Evolutionary conservation across 2,888 invertebrate genomes (phyloP).

Genomic region (Rotaria sp.): DNA sequence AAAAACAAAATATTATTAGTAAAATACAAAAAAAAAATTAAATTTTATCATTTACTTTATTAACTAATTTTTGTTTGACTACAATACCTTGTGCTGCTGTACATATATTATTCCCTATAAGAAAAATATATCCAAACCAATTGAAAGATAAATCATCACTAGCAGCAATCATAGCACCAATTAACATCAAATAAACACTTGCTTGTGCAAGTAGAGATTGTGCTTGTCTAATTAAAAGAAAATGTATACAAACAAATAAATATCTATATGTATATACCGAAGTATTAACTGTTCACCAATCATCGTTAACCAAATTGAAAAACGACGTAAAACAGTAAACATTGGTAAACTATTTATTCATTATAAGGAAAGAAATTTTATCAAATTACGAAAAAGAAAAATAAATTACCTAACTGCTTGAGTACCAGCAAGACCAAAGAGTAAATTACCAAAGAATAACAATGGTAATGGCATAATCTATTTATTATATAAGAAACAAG

Average conservation of each 20-base stretch:
- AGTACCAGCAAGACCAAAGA: constrained; percentile 90
- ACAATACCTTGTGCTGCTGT: constrained; percentile 96
- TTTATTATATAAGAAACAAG: background rate
- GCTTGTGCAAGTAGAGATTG: constrained; percentile 64
- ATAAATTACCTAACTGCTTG: constrained; percentile 64
- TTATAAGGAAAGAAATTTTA: background rate
- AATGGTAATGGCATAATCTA: constrained; percentile 89
- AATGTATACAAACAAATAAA: background rate
- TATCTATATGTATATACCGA: constrained; percentile 55
- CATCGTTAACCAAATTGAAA: constrained; percentile 97
- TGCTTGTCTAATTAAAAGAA: background rate
- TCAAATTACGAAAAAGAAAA: background rate
- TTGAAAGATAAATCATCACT: constrained; percentile 85
- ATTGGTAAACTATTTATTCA: constrained; percentile 70
- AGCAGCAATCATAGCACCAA: constrained; percentile 76
- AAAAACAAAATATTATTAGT: too few relatives aligned
- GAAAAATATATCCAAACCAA: constrained; percentile 76
- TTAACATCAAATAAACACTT: constrained; percentile 90
- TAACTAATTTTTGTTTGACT: constrained; percentile 79
- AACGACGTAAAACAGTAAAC: constrained; percentile 90
- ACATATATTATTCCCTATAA: constrained; percentile 81
- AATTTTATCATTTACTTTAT: background rate
- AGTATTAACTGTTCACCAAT: constrained; percentile 79
- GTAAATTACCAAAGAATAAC: constrained; percentile 86
- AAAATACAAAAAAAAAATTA: background rate